These are phyloP conservation scores for Fragariocoptes setiger DNA, from an alignment of 1,140 invertebrate genomes.

Conservation along the genomic window DNA sequence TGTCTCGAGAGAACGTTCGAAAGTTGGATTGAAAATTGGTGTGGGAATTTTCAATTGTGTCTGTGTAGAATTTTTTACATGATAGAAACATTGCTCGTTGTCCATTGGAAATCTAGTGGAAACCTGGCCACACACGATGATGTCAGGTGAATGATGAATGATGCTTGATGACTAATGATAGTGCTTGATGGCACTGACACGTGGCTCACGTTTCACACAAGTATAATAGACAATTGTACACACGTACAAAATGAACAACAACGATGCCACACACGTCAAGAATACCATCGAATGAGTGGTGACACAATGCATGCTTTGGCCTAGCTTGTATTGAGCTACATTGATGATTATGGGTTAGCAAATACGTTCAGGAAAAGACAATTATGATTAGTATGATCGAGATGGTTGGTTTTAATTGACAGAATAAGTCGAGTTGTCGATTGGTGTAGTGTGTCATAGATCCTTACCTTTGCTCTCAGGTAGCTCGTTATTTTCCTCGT, in stretches of 20 bases:
- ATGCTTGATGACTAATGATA: background rate
- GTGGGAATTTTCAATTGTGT: no score
- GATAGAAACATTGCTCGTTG: no score
- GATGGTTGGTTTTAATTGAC: background rate
- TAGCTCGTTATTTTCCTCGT: background rate
- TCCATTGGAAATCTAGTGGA: no score
- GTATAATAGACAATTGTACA: conserved; percentile 15
- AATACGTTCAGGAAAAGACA: conserved; percentile 2
- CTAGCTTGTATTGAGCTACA: conserved; percentile 14
- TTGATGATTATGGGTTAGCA: conserved; percentile 2
- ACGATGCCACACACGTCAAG: conserved; percentile 51
- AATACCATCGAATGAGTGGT: conserved; percentile 60
- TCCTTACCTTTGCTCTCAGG: background rate
- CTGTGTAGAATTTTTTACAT: no score
- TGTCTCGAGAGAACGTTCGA: background rate
- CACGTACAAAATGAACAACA: conserved; percentile 49
- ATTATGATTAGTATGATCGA: background rate
- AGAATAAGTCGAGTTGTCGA: background rate
- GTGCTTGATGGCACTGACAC: background rate
- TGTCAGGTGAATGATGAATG: no score
- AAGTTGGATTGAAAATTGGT: no score
- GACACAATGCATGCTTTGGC: conserved; percentile 33
- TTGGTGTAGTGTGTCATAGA: background rate
- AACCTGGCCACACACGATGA: no score
- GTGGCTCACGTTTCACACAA: background rate